A percentile compares a stretch with the other conserved stretches of the same genome.
These are phyloP conservation scores for Platynereis dumerilii DNA, from an alignment of 2,888 invertebrate species.

Conservation along the genomic window DNA sequence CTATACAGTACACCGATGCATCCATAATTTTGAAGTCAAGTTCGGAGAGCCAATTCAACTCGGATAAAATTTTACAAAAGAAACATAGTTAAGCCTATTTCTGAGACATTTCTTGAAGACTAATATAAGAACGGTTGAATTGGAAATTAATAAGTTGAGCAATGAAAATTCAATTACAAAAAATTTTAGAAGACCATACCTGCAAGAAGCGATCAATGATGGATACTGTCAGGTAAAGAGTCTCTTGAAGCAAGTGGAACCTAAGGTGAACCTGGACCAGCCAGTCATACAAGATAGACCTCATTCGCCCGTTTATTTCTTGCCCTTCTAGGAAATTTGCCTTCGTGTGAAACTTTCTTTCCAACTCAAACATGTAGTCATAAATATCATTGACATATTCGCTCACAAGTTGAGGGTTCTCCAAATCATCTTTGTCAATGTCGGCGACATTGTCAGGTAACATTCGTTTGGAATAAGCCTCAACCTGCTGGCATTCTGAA, in stretches of 20 bases:
- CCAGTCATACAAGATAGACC: slow-evolving; percentile 91
- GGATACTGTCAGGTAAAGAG: slow-evolving; percentile 85
- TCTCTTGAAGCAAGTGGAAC: slow-evolving; percentile 85
- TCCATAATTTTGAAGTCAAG: too few relatives aligned
- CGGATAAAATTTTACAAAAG: too few relatives aligned
- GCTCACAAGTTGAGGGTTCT: slow-evolving; percentile 80
- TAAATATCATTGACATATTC: slow-evolving; percentile 91
- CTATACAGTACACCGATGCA: too few relatives aligned
- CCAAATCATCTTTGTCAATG: slow-evolving; percentile 76
- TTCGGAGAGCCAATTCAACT: too few relatives aligned
- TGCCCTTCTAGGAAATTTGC: slow-evolving; percentile 74
- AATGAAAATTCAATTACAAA: too few relatives aligned
- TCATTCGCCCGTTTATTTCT: slow-evolving; percentile 81
- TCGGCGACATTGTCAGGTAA: slow-evolving; percentile 60
- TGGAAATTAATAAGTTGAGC: too few relatives aligned
- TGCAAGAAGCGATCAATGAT: slow-evolving; percentile 90
- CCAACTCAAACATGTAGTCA: slow-evolving; percentile 78
- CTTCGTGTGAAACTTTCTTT: slow-evolving; percentile 70
- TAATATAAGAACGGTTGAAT: too few relatives aligned
- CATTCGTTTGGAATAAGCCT: slow-evolving; percentile 28
- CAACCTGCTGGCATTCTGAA: not conserved
- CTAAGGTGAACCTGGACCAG: slow-evolving; percentile 88
- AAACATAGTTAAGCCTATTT: too few relatives aligned
- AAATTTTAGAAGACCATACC: slow-evolving; percentile 62
- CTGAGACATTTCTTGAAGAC: too few relatives aligned